Conservation (phyloP, 2,888 invertebrate species). For the Ommatoiulus sabulosus region DNA sequence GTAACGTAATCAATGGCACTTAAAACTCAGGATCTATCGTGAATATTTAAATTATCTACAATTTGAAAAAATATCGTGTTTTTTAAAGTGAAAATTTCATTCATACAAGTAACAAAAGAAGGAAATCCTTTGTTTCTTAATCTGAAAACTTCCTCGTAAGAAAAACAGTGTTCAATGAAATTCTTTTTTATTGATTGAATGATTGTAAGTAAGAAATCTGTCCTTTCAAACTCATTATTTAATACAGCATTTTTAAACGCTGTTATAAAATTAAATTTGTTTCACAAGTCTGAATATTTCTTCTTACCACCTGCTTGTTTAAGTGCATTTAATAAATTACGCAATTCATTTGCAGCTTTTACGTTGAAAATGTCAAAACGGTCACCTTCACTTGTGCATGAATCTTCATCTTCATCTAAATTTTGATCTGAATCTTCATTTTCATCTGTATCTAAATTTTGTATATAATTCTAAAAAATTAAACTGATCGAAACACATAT, state of each 20-base stretch:
- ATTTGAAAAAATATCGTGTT: neutral
- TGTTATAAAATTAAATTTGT: neutral
- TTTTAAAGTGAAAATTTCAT: no score
- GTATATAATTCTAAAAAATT: no score
- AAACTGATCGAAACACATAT: no score
- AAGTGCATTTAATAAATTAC: neutral
- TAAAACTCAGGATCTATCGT: neutral
- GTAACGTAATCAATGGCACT: neutral
- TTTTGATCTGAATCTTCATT: neutral
- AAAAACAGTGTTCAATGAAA: neutral
- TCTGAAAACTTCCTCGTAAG: neutral
- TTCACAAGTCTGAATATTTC: neutral
- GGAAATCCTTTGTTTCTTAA: neutral
- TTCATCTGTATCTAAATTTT: neutral
- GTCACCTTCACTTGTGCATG: neutral
- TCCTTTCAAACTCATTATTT: neutral
- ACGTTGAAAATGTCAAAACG: neutral
- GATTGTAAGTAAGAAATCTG: neutral
- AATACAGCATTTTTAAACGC: neutral
- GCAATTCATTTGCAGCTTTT: neutral
- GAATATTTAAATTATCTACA: neutral
- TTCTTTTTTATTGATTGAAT: neutral
- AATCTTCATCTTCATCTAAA: neutral
- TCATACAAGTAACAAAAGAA: no score
- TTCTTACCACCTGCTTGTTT: neutral